A percentile compares a stretch with the other conserved stretches of the same genome.
Conservation (phyloP, 1,140 invertebrate species). For the Neotoxoptera formosana region DNA sequence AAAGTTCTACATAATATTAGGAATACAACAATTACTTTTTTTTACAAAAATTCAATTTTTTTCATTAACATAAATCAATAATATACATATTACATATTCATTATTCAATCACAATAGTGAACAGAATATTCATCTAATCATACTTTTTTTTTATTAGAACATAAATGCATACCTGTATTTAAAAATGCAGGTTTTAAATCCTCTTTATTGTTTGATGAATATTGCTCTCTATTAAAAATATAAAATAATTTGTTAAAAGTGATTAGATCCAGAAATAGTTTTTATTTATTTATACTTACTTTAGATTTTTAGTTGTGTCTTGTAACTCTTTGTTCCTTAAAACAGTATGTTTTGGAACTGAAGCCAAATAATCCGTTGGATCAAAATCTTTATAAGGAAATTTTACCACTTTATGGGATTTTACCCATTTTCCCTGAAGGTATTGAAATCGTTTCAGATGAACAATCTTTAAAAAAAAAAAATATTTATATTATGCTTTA, state of each 20-base stretch:
- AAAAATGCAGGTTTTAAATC: not conserved
- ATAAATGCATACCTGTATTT: not conserved
- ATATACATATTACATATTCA: not conserved
- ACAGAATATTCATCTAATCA: not conserved
- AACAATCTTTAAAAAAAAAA: conserved; percentile 75
- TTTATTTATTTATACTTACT: conserved; percentile 9
- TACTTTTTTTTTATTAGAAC: not conserved
- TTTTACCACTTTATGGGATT: conserved; percentile 89
- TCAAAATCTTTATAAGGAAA: conserved; percentile 86
- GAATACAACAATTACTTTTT: not conserved
- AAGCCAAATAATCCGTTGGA: conserved; percentile 79
- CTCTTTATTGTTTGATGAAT: not conserved
- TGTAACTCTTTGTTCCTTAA: conserved; percentile 66
- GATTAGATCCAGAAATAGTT: not conserved
- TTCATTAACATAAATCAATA: not conserved
- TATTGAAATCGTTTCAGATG: conserved; percentile 90
- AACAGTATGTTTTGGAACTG: conserved; percentile 78
- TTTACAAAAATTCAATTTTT: not conserved
- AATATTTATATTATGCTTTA: not conserved
- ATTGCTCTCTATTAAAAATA: conserved; percentile 17
- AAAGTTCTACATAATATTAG: not conserved
- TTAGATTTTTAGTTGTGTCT: conserved; percentile 16
- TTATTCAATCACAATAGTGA: not conserved
- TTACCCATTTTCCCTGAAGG: conserved; percentile 89
- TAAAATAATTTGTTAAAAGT: not conserved